These are phyloP conservation scores for Pomatorhinus ruficollis DNA, from an alignment of 2,113 vertebrate genomes.

Conservation along the genomic window DNA sequence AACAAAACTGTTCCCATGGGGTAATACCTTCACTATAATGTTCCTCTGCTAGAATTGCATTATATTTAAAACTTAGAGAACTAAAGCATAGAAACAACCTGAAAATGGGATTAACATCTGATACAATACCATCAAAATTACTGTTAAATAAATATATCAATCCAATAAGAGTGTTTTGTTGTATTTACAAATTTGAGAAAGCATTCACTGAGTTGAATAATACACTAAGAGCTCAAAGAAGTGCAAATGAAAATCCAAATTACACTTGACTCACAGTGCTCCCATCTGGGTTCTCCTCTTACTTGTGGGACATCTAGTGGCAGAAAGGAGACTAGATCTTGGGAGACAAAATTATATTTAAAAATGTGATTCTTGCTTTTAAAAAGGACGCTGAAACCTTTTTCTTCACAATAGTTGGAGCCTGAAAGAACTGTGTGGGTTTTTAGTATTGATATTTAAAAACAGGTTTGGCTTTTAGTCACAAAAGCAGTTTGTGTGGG, in stretches of 20 bases:
- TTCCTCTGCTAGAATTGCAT: not conserved
- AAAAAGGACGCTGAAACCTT: not conserved
- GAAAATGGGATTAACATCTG: not conserved
- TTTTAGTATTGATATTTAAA: not conserved
- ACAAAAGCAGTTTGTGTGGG: not conserved
- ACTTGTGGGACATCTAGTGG: constrained; percentile 57
- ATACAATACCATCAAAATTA: not conserved
- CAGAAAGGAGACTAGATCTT: not conserved
- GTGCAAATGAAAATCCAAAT: not conserved
- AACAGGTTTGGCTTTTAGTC: not conserved
- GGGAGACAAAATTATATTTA: not conserved
- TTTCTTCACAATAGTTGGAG: rapidly evolving
- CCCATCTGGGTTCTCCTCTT: not conserved
- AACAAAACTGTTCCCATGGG: not conserved
- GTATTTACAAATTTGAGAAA: not conserved
- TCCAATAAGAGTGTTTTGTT: not conserved
- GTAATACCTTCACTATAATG: not conserved
- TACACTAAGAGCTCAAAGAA: not conserved
- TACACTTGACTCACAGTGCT: not conserved
- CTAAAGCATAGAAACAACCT: not conserved
- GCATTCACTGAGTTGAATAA: not conserved
- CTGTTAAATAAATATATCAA: not conserved
- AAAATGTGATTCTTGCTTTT: not conserved
- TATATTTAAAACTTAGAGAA: not conserved
- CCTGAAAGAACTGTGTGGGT: not conserved